phyloP scores from a whole-genome alignment of 2,888 invertebrate genomes.

The Ethmia dodecea region DNA sequence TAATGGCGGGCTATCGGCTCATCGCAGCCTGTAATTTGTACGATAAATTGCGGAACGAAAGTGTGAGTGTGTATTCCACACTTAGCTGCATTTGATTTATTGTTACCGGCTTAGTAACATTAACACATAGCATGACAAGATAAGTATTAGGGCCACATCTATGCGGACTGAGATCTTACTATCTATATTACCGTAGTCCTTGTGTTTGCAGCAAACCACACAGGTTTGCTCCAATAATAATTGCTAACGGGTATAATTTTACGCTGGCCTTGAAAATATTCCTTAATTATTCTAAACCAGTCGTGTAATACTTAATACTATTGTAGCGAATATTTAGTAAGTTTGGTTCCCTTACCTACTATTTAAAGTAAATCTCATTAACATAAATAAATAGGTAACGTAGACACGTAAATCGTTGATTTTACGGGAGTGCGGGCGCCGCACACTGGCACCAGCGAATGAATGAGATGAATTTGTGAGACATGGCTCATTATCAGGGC shows the following conservation, averaged over 20 bases:
- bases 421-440: slow-evolving; percentile 10
- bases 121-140: too few relatives aligned
- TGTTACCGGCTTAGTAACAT: not conserved
- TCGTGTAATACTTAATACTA: too few relatives aligned
- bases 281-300: too few relatives aligned
- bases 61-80: slow-evolving; percentile 23
- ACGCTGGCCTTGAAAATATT: too few relatives aligned
- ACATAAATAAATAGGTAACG: slow-evolving; percentile 13
- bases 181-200: too few relatives aligned
- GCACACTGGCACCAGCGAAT: slow-evolving; percentile 1
- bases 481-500: slow-evolving; percentile 1
- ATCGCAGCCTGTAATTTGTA: slow-evolving; percentile 20
- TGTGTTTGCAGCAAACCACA: too few relatives aligned
- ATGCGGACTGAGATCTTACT: too few relatives aligned
- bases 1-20: slow-evolving; percentile 18
- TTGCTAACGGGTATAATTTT: too few relatives aligned
- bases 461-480: slow-evolving; percentile 16
- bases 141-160: too few relatives aligned
- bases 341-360: too few relatives aligned
- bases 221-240: too few relatives aligned
- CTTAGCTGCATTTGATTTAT: slow-evolving; percentile 8
- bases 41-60: slow-evolving; percentile 25
- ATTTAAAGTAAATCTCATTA: slow-evolving; percentile 13
- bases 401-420: slow-evolving; percentile 5
- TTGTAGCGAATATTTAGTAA: too few relatives aligned